Base-by-base conservation (phyloP, 2,888 invertebrate genomes). In the Antheraea assamensis region DNA sequence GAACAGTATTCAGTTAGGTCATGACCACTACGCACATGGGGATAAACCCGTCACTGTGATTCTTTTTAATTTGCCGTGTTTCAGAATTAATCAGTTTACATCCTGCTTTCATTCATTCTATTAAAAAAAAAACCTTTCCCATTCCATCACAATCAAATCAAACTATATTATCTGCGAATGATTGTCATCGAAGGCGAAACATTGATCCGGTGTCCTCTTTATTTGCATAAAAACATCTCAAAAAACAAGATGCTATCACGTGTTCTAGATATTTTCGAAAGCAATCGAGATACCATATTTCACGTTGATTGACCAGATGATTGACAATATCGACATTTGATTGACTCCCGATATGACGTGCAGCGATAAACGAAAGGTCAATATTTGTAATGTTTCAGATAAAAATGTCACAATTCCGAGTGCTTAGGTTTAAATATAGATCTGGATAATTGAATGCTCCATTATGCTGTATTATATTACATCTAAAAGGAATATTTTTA, bases 261-360 rank as follows among this genome's bases (percentile, higher is more conserved):
- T 15, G 73, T 66, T 61, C 75, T 75, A 76, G 70, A 78, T 77
- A 71, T 76, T 74, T 75, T 68, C 71, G 72, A 74, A 72, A 73
- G 31, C 27, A 75, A 75, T 78, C 79, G 77, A 78, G 78, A 79
- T 75, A 78, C 35, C 74, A 76, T 77, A 78, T 77, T 75, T 73
- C 74, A 74, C 52, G 73, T 79, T 83, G 82, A 84, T 81, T 82
- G 81, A 84, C 79, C 75, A 61, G 58, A 49, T 81, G 82, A 83
- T 77, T 80, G 85, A 84, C 80, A 74, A 27, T 64, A 17, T 61
- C 24, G 61, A 58, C 55, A 27, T 73, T 61, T 73, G 49, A 74
- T 21, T 70, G 73, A 71, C 72, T 42, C 42, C 13, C 42, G 72
- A 71, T 73, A 75, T 35, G 72, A 30, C 52, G 35, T 72, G 74